These are phyloP conservation scores for Eurystomus gularis DNA, from an alignment of 2,113 vertebrate genomes.

Conservation along the genomic window DNA sequence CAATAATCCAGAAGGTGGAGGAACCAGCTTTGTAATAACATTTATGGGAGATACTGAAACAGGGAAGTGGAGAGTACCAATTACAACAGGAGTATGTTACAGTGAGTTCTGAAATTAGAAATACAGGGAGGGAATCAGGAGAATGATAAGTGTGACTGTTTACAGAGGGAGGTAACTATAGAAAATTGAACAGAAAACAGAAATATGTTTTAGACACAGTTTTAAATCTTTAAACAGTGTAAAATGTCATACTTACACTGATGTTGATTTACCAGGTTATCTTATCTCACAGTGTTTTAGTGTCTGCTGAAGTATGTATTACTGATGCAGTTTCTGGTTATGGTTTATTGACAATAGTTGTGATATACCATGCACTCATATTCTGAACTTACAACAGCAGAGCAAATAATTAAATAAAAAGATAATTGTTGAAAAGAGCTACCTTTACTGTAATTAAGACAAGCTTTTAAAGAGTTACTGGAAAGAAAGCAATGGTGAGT, in stretches of 20 bases:
- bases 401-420: background rate
- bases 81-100: background rate
- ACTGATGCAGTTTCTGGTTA: background rate
- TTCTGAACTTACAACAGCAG: background rate
- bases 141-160: background rate
- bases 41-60: background rate
- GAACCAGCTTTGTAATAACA: background rate
- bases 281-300: rapidly evolving
- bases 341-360: background rate
- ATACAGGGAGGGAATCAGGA: background rate
- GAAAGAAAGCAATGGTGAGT: no score
- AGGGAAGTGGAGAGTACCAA: background rate
- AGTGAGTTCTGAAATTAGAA: background rate
- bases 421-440: background rate
- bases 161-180: background rate
- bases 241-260: background rate
- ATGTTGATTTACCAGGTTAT: background rate
- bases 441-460: no score
- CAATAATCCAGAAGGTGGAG: background rate
- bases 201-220: background rate
- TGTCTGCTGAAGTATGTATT: background rate
- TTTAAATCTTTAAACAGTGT: background rate
- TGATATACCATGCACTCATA: background rate
- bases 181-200: background rate
- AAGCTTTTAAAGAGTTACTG: no score